Conservation (phyloP, 2,797 vertebrate genomes). For the Pachyuromys duprasi region DNA sequence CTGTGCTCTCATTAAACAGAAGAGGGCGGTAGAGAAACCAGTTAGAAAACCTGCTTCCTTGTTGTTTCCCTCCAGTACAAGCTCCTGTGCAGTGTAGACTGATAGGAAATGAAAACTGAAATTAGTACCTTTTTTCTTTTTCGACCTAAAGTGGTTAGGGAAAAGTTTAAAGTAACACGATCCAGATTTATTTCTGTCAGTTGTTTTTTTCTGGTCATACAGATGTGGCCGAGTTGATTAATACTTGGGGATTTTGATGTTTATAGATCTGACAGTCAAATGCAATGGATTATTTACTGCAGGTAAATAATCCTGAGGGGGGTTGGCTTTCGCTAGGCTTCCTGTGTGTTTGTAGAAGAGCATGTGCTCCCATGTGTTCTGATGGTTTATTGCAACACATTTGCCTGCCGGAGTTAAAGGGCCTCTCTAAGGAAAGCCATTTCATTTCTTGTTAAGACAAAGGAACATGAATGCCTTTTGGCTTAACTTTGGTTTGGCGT, state of each 20-base stretch:
- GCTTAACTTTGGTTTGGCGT: slow-evolving; percentile 58
- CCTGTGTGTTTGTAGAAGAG: slow-evolving; percentile 57
- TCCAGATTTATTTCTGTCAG: background rate
- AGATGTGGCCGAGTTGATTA: slow-evolving; percentile 20
- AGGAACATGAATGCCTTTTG: slow-evolving; percentile 49
- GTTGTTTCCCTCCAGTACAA: background rate
- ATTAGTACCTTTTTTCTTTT: slow-evolving; percentile 45
- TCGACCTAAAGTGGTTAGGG: slow-evolving; percentile 40
- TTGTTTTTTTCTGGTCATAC: background rate
- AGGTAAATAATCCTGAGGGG: slow-evolving; percentile 8
- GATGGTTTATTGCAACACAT: slow-evolving; percentile 45
- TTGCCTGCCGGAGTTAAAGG: slow-evolving; percentile 28
- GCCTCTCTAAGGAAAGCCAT: slow-evolving; percentile 49
- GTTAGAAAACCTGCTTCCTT: background rate
- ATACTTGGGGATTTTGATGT: slow-evolving; percentile 44
- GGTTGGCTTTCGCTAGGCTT: slow-evolving; percentile 5
- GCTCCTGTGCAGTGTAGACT: background rate
- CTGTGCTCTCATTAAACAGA: slow-evolving; percentile 43
- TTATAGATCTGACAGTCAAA: slow-evolving; percentile 19
- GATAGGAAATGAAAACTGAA: slow-evolving; percentile 61
- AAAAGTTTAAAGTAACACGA: background rate
- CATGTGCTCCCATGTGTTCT: background rate
- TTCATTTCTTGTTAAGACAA: slow-evolving; percentile 65
- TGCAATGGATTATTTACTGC: slow-evolving; percentile 14
- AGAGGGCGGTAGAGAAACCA: slow-evolving; percentile 69